Evolutionary conservation across 1,140 invertebrate species (phyloP).

Genomic region (Ectropis grisescens): DNA sequence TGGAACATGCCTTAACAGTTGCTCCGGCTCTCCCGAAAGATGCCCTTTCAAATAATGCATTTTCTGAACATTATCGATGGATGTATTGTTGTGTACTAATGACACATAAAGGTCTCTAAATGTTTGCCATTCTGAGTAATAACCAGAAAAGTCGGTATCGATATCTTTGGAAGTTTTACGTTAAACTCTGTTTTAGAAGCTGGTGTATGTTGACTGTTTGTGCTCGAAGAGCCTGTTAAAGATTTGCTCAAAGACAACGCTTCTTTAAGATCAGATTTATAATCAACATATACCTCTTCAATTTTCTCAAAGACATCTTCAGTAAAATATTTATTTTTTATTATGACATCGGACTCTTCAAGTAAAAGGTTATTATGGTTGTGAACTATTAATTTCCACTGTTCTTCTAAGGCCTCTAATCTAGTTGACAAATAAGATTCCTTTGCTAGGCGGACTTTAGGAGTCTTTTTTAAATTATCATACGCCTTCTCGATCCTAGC

Average conservation of each 20-base stretch:
- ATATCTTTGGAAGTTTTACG: slow-evolving; percentile 3
- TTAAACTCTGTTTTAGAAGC: neutral
- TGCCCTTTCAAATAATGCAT: slow-evolving; percentile 14
- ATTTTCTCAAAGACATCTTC: slow-evolving; percentile 1
- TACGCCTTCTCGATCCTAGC: slow-evolving; percentile 1
- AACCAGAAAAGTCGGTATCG: slow-evolving; percentile 3
- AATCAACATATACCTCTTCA: slow-evolving; percentile 1
- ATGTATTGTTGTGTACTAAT: slow-evolving; percentile 8
- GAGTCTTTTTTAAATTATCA: slow-evolving; percentile 1
- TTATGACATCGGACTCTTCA: neutral
- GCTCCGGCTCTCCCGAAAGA: slow-evolving; percentile 11
- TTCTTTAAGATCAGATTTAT: slow-evolving; percentile 1
- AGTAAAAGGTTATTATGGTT: slow-evolving; percentile 1
- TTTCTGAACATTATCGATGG: too few relatives aligned
- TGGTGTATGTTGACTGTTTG: too few relatives aligned
- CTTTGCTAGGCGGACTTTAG: slow-evolving; percentile 1
- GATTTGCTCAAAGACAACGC: neutral
- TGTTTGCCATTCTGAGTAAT: slow-evolving; percentile 8
- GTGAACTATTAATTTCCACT: slow-evolving; percentile 1
- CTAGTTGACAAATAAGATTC: slow-evolving; percentile 2
- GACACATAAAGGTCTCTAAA: slow-evolving; percentile 8
- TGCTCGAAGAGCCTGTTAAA: too few relatives aligned
- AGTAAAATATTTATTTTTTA: neutral
- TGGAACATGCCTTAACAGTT: slow-evolving; percentile 5
- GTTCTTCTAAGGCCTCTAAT: slow-evolving; percentile 1